These are phyloP conservation scores for Callinectes sapidus DNA, from an alignment of 2,888 invertebrate genomes.

Conservation along the genomic window DNA sequence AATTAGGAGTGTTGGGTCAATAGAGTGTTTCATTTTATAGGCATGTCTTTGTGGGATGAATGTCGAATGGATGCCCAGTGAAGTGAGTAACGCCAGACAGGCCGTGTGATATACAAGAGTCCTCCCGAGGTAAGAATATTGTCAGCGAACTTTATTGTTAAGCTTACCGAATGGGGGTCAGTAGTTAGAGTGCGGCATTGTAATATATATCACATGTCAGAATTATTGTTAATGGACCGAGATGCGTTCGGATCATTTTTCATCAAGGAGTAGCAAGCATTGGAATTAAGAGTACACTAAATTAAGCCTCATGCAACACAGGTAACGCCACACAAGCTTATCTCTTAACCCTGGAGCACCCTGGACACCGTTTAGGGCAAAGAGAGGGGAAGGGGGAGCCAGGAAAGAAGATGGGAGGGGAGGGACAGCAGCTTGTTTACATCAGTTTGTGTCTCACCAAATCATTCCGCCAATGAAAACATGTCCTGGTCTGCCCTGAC, in stretches of 20 bases:
- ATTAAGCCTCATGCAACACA: background rate
- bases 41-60: background rate
- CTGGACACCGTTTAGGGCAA: background rate
- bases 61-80: background rate
- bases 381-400: background rate
- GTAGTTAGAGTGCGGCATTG: too few species aligned
- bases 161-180: too few species aligned
- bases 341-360: background rate
- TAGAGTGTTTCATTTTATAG: background rate
- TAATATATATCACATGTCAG: too few species aligned
- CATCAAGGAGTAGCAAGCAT: background rate
- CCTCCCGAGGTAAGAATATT: background rate
- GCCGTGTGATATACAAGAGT: background rate
- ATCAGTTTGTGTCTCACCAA: constrained; percentile 9
- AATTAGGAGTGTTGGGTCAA: background rate
- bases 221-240: background rate
- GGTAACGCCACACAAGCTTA: background rate
- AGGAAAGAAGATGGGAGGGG: background rate
- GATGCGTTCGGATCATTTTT: background rate
- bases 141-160: too few species aligned
- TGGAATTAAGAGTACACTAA: background rate
- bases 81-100: background rate
- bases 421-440: background rate
- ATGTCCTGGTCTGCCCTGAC: background rate
- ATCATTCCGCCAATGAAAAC: background rate